Percentiles rank a stretch among this genome's conserved stretches.
Conservation (phyloP, 2,888 invertebrate genomes). For the Aricia artaxerxes region DNA sequence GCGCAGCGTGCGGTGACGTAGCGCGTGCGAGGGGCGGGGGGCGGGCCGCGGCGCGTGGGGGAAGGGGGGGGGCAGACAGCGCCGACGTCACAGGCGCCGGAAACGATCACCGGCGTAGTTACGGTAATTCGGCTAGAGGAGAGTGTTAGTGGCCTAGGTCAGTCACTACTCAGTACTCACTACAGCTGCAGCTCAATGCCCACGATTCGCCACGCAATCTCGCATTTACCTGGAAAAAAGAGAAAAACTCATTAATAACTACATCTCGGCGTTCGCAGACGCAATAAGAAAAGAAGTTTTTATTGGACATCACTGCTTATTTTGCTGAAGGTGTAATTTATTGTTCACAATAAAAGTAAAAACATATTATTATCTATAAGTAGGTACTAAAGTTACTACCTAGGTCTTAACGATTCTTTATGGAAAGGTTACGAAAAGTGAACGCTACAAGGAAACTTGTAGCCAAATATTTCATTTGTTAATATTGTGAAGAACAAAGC, state of each 20-base stretch:
- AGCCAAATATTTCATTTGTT: neutral
- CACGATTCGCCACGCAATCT: conserved; percentile 26
- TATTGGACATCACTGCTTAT: conserved; percentile 38
- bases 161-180: conserved; percentile 50
- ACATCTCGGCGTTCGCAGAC: conserved; percentile 45
- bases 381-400: neutral
- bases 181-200: conserved; percentile 26
- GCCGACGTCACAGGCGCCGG: conserved; percentile 79
- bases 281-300: conserved; percentile 43
- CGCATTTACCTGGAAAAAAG: conserved; percentile 54
- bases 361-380: neutral
- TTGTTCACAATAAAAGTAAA: conserved; percentile 5
- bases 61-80: conserved; percentile 72
- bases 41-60: conserved; percentile 44
- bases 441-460: neutral
- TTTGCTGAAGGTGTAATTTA: conserved; percentile 18
- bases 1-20: conserved; percentile 61
- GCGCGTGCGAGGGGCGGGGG: conserved; percentile 74
- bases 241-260: conserved; percentile 47
- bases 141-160: conserved; percentile 76
- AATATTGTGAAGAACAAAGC: neutral
- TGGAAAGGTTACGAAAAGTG: neutral
- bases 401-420: neutral
- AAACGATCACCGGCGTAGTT: conserved; percentile 76
- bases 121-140: conserved; percentile 79